These are phyloP conservation scores for Oreochromis spilurus DNA, from an alignment of 2,113 vertebrate genomes.

Conservation along the genomic window DNA sequence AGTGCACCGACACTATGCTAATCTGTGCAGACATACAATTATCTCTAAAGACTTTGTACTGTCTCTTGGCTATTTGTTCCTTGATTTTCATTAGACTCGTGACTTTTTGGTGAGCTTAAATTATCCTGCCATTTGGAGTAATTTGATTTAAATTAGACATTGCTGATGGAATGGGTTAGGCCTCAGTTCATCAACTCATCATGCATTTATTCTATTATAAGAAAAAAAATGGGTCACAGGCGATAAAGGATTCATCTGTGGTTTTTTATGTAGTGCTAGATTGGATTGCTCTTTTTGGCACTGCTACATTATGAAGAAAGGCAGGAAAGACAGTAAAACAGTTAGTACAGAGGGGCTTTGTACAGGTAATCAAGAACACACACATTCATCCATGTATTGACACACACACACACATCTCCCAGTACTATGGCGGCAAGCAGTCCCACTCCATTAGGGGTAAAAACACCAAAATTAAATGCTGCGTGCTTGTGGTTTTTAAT, in stretches of 20 bases:
- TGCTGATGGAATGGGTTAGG: slow-evolving; percentile 41
- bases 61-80: not conserved
- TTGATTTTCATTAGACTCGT: not conserved
- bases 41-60: slow-evolving; percentile 5
- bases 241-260: slow-evolving; percentile 8
- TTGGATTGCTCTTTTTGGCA: slow-evolving; percentile 3
- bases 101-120: slow-evolving; percentile 16
- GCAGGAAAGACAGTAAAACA: not conserved
- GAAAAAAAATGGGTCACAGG: not conserved
- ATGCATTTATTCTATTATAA: slow-evolving; percentile 2
- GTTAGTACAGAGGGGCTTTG: slow-evolving; percentile 30
- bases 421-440: slow-evolving; percentile 7
- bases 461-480: slow-evolving; percentile 54
- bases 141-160: slow-evolving; percentile 46
- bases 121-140: slow-evolving; percentile 37
- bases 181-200: slow-evolving; percentile 27
- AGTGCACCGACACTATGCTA: slow-evolving; percentile 34
- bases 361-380: slow-evolving; percentile 15
- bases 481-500: slow-evolving; percentile 62
- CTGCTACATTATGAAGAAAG: not conserved
- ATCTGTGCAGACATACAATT: slow-evolving; percentile 43
- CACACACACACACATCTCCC: not conserved
- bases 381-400: not conserved
- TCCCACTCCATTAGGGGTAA: slow-evolving; percentile 38
- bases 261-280: slow-evolving; percentile 1